Percentiles rank a stretch among this genome's conserved stretches.
These are phyloP conservation scores for Thecocarcelia acutangulata DNA, from an alignment of 2,888 invertebrate genomes.

Conservation along the genomic window DNA sequence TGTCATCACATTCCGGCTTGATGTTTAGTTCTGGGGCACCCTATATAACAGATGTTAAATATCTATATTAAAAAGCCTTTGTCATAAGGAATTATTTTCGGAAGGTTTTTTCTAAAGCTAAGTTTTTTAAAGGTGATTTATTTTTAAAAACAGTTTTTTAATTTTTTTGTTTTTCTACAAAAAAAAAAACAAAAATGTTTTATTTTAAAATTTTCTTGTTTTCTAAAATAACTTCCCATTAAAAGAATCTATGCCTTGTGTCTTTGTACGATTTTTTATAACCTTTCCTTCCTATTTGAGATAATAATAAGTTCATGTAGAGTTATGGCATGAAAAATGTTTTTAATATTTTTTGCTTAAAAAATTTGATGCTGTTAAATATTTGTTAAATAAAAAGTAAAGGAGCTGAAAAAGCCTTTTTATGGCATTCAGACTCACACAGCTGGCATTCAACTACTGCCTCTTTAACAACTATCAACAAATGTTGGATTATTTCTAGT, in stretches of 20 bases:
- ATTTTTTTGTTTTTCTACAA: background rate
- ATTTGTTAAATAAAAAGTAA: constrained; percentile 12
- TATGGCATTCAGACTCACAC: background rate
- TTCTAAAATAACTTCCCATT: no score
- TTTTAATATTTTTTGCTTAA: no score
- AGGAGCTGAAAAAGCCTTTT: background rate
- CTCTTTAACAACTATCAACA: background rate
- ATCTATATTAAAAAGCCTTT: background rate
- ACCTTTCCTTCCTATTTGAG: no score
- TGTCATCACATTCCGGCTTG: no score
- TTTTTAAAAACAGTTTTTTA: background rate
- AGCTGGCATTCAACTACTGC: background rate
- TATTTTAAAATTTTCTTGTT: background rate
- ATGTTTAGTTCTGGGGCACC: no score
- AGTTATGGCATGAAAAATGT: no score
- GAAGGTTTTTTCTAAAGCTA: background rate
- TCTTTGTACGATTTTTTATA: no score
- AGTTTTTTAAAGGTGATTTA: background rate
- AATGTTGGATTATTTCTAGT: constrained; percentile 1
- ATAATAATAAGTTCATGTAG: no score
- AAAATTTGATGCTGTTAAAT: no score
- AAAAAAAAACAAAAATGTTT: background rate
- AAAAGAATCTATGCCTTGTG: no score
- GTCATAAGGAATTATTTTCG: background rate
- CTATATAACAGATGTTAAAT: no score